Base-by-base conservation (phyloP, 2,113 vertebrate genomes). In the Rhinogobius similis region DNA sequence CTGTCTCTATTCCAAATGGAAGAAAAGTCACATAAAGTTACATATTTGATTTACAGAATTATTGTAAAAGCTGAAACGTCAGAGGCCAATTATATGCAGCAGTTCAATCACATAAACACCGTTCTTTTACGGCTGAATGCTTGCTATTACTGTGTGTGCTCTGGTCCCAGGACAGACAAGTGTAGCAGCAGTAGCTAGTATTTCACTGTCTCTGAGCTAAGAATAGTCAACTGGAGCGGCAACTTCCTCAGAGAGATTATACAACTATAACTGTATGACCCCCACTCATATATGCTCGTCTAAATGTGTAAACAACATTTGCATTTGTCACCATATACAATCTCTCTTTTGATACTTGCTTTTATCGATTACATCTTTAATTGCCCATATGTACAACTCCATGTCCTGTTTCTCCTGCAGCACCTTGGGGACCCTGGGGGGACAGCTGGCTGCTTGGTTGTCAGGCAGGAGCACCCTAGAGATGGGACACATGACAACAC, bases 381-480 rank as follows among this genome's bases (percentile, higher is more conserved):
- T 79, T 76, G 76, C 68, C 27, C 50, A 65, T 50, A 81, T 66
- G 67, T 7, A 55, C 23, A 14, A 26, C 23, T 14, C 52, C 75
- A 55, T 65, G 70, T 82, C 38, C 58, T 70, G 36, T 56, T 63
- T 23, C 70, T 68, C 63, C 39, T 58, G 78, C 65, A 71, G 79
- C 63, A 70, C 78, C 69, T 62, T 27, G 1, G 1, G 68, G 29
- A 36, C 74, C 44, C 62, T 0, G 20, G 82, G 83, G 32, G 85
- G 78, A 86, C 83, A 74, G 72, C 70, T 20, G 53, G 65, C 83
- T 83, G 82, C 78, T 65, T 52, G 82, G 90, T 89, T 90, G 86
- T 87, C 85, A 91, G 79, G 86, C 72, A 74, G 70, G 70, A 38
- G 50, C 80, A 67, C 70, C 90, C 87, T 82, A 55, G 87, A 87